Conservation (phyloP, 1,140 invertebrate genomes). For the Leptinotarsa texana region DNA sequence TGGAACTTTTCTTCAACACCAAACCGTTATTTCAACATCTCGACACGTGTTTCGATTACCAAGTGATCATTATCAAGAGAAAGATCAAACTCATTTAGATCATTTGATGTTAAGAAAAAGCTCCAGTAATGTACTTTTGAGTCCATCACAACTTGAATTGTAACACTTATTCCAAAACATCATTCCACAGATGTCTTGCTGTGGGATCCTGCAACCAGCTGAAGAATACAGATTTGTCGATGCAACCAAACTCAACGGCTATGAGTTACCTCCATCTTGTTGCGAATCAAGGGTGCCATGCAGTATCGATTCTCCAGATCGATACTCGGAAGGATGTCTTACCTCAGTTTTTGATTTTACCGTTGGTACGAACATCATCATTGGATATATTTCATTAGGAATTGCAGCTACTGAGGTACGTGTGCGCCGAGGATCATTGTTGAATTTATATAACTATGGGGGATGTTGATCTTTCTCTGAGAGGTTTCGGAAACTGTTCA, state of each 20-base stretch:
- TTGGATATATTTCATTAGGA: conserved; percentile 22
- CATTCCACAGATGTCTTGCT: conserved; percentile 69
- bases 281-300: conserved; percentile 63
- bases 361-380: conserved; percentile 27
- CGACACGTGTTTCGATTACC: no score
- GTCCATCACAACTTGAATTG: no score
- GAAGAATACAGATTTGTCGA: conserved; percentile 8
- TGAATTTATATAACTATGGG: no score
- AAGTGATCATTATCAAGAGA: no score
- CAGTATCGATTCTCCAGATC: conserved; percentile 51
- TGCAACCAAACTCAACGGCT: conserved; percentile 66
- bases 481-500: no score
- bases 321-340: conserved; percentile 66
- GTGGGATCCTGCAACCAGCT: conserved; percentile 65
- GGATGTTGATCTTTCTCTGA: no score
- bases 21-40: no score
- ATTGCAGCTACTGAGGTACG: conserved; percentile 26
- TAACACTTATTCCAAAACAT: not conserved
- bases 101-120: no score
- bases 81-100: no score
- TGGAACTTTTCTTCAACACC: no score
- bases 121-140: no score
- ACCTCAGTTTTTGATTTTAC: conserved; percentile 59
- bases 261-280: conserved; percentile 65
- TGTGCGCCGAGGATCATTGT: not conserved